phyloP scores from a whole-genome alignment of 2,113 vertebrate genomes.

The Notiomystis cincta region DNA sequence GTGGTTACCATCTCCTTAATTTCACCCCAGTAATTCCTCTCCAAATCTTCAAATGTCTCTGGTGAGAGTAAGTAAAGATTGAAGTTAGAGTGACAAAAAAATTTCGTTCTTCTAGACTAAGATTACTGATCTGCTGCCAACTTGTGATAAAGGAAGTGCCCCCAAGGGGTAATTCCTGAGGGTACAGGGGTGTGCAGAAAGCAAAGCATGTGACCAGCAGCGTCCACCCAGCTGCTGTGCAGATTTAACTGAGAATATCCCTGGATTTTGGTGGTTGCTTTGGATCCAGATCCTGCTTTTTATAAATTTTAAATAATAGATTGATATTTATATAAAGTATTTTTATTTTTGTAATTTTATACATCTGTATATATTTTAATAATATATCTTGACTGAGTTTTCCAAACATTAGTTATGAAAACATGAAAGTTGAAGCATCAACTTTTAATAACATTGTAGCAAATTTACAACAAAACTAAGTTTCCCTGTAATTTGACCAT shows the following conservation, averaged over 20 bases:
- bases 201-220: not conserved
- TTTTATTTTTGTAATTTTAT: not conserved
- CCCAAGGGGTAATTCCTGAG: not conserved
- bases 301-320: not conserved
- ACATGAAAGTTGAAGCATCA: not conserved
- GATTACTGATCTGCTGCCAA: not conserved
- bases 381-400: not conserved
- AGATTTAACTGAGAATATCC: not conserved
- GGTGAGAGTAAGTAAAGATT: slow-evolving; percentile 6
- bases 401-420: not conserved
- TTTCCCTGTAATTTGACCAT: not conserved
- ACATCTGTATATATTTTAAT: not conserved
- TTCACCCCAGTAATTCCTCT: slow-evolving; percentile 68
- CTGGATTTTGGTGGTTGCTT: not conserved
- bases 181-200: no score
- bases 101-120: not conserved
- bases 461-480: not conserved
- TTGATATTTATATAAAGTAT: not conserved
- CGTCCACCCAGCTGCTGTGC: not conserved
- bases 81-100: not conserved
- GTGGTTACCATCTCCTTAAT: slow-evolving; percentile 69
- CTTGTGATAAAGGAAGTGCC: not conserved
- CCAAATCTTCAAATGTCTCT: slow-evolving; percentile 78
- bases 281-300: not conserved
- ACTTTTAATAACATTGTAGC: not conserved